phyloP scores from a whole-genome alignment of 2,888 invertebrate species.

The Campaea margaritaria region DNA sequence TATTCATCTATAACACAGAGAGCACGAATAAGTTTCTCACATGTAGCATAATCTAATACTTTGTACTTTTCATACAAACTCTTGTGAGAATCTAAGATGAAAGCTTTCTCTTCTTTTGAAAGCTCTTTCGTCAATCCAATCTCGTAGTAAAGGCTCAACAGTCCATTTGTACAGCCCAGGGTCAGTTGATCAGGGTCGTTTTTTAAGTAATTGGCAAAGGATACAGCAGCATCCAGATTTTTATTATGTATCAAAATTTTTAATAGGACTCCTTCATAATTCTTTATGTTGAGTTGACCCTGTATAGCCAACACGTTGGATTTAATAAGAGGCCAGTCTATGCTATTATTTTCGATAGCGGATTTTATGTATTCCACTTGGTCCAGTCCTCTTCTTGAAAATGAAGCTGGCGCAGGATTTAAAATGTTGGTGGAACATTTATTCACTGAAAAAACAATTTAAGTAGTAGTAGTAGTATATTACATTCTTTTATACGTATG shows the following conservation, averaged over 20 bases:
- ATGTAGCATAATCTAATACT: constrained; percentile 85
- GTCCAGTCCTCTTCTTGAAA: constrained; percentile 38
- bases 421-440: constrained; percentile 37
- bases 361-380: constrained; percentile 67
- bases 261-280: constrained; percentile 86
- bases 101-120: constrained; percentile 74
- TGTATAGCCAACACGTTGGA: constrained; percentile 65
- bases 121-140: constrained; percentile 59
- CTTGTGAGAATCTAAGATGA: constrained; percentile 82
- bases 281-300: constrained; percentile 74
- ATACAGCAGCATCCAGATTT: constrained; percentile 80
- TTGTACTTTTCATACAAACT: constrained; percentile 81
- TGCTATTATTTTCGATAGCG: constrained; percentile 46
- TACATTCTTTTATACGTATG: no score
- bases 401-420: constrained; percentile 14
- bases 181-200: constrained; percentile 77
- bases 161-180: constrained; percentile 84
- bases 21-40: constrained; percentile 86
- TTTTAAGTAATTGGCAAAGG: constrained; percentile 85
- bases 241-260: constrained; percentile 75
- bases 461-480: no score
- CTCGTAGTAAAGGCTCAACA: constrained; percentile 83
- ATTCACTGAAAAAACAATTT: constrained; percentile 50
- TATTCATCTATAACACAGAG: constrained; percentile 87
- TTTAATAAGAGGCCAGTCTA: constrained; percentile 75